Evolutionary conservation across 2,797 vertebrate genomes (phyloP).

Genomic region (Echeneis naucrates): DNA sequence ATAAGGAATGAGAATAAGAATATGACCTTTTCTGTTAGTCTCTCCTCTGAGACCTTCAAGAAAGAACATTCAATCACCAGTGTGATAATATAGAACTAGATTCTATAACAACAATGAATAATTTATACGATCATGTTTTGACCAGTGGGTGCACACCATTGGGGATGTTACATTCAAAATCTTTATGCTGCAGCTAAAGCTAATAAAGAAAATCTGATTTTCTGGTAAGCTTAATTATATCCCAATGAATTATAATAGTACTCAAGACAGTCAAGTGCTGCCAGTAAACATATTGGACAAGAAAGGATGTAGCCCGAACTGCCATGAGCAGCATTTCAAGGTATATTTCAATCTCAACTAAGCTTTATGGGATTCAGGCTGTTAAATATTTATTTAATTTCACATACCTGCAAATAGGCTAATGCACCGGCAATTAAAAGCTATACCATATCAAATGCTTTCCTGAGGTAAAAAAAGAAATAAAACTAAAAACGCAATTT

Average conservation of each 20-base stretch:
- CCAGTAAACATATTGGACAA: constrained; percentile 66
- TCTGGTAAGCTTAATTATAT: constrained; percentile 59
- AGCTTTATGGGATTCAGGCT: constrained; percentile 43
- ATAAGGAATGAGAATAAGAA: neutral
- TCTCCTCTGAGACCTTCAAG: neutral
- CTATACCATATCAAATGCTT: neutral
- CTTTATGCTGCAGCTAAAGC: constrained; percentile 36
- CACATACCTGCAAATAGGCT: constrained; percentile 28
- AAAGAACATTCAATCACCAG: constrained; percentile 4
- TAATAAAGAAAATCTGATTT: constrained; percentile 58
- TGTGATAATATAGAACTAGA: neutral
- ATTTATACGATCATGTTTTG: neutral
- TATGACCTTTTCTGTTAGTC: neutral
- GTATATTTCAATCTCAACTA: constrained; percentile 47
- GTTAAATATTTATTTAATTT: constrained; percentile 58
- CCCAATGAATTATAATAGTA: constrained; percentile 58
- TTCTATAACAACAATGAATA: constrained; percentile 5
- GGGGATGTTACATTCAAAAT: constrained; percentile 13
- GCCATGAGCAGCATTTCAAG: constrained; percentile 43
- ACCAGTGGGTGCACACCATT: constrained; percentile 1
- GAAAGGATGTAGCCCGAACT: constrained; percentile 49
- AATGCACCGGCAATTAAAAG: constrained; percentile 43
- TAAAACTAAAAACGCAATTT: neutral
- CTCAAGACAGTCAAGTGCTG: constrained; percentile 50
- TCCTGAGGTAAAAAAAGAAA: constrained; percentile 2